Evolutionary conservation across 2,888 invertebrate genomes (phyloP).

Genomic region (Hirtodrosophila duncani): DNA sequence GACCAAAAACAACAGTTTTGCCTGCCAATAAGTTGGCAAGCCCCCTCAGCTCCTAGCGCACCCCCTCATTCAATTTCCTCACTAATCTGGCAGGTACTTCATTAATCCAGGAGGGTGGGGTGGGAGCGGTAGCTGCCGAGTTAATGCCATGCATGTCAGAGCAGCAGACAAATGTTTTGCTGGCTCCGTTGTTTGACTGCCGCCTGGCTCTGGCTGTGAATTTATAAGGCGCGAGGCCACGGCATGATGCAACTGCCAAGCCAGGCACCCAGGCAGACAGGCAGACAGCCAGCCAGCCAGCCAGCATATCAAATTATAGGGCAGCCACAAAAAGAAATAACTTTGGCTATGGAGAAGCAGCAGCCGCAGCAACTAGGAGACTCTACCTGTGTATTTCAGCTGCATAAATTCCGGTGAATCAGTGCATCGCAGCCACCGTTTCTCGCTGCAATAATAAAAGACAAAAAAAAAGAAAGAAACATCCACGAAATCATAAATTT

Average conservation of each 20-base stretch:
- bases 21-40: slow-evolving; percentile 60
- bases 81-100: slow-evolving; percentile 71
- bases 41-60: not conserved
- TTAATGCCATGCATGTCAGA: slow-evolving; percentile 70
- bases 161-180: slow-evolving; percentile 61
- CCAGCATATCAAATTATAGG: slow-evolving; percentile 68
- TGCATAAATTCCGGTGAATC: slow-evolving; percentile 69
- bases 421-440: slow-evolving; percentile 59
- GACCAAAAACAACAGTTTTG: slow-evolving; percentile 69
- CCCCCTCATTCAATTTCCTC: slow-evolving; percentile 9
- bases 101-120: slow-evolving; percentile 72
- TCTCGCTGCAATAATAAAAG: slow-evolving; percentile 28
- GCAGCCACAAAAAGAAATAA: slow-evolving; percentile 50
- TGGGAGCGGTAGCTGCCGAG: slow-evolving; percentile 39
- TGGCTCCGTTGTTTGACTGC: slow-evolving; percentile 4
- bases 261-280: too few relatives aligned
- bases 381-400: too few relatives aligned
- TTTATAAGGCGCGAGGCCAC: slow-evolving; percentile 64
- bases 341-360: slow-evolving; percentile 1
- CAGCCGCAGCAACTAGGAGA: slow-evolving; percentile 1
- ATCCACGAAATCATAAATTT: too few relatives aligned
- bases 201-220: slow-evolving; percentile 37
- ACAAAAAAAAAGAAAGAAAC: not conserved
- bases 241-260: slow-evolving; percentile 64
- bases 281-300: too few relatives aligned